Evolutionary conservation across 2,113 vertebrate genomes (phyloP), one percentile per base, ranked within the genome.

Genomic region (Chamaetylas fuelleborni): DNA sequence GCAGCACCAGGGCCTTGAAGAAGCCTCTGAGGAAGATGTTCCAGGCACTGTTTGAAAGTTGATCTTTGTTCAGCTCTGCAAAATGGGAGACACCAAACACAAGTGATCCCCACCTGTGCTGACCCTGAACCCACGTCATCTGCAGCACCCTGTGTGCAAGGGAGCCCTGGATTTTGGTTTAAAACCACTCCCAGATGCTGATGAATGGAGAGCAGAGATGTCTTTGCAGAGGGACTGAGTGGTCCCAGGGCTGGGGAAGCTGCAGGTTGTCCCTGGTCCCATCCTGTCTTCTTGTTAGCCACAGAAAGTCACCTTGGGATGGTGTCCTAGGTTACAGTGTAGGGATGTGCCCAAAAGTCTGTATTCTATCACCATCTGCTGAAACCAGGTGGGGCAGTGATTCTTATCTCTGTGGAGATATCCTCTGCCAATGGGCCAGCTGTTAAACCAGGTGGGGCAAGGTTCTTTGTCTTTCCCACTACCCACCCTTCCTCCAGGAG

Each of bases 91-190:
- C 0, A 8, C 12, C 50, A 61, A 70, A 57, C 5, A 34, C 34
- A 67, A 64, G 22, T 9, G 38, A 6, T 48, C 0, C 1, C 19
- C 1, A 2, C 31, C 19, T 0, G 0, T 26, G 50, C 67, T 73
- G 58, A 20, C 31, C 31, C 31, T 12, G 33, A 54, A n/a, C 28
- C 23, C 12, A 2, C 1, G 0, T 14, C 0, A 1, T 28, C 47
- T 53, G 67, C 62, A 40, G 48, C 53, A 43, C 12, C 22, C n/a
- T 8, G 3, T 22, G 56, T 42, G 45, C 61, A 34, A 81, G n/a
- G 42, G 42, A 74, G 5, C 13, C 45, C 29, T 43, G 60, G 56
- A 12, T 45, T 86, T 80, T 53, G 57, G 8, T 26, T 40, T 62
- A 12, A 88, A 74, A 22, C 9, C 19, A 8, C 13, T 36, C 33